These are phyloP conservation scores for Tragulus kanchil DNA, from an alignment of 2,113 vertebrate species.

Conservation along the genomic window DNA sequence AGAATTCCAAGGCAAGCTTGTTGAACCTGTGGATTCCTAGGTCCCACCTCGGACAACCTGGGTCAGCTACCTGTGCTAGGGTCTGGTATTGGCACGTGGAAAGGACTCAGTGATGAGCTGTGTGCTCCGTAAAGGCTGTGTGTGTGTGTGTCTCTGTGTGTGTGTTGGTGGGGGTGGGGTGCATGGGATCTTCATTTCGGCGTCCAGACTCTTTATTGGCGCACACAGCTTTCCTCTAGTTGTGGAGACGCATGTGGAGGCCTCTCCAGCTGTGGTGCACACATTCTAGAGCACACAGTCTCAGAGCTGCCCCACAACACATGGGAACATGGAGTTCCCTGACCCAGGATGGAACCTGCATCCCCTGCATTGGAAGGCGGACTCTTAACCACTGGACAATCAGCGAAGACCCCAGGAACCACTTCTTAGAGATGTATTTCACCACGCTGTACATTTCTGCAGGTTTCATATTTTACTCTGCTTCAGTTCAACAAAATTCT, in stretches of 20 bases:
- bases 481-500: not conserved
- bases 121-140: not conserved
- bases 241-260: not conserved
- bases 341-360: not conserved
- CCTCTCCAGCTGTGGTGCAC: not conserved
- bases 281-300: not conserved
- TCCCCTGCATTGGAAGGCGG: not conserved
- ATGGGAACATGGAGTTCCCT: not conserved
- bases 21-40: not conserved
- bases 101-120: not conserved
- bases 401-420: not conserved
- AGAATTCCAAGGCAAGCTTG: constrained; percentile 21
- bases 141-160: too few relatives aligned
- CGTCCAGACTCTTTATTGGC: not conserved
- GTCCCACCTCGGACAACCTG: not conserved
- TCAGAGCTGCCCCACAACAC: not conserved
- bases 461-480: not conserved
- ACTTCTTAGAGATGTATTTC: not conserved
- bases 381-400: not conserved
- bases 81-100: not conserved
- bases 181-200: not conserved
- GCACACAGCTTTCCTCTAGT: not conserved
- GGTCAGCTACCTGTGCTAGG: not conserved
- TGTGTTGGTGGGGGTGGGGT: too few relatives aligned
- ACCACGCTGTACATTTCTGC: not conserved